Base-by-base conservation (phyloP, 2,888 invertebrate genomes). In the Spilarctia lutea region DNA sequence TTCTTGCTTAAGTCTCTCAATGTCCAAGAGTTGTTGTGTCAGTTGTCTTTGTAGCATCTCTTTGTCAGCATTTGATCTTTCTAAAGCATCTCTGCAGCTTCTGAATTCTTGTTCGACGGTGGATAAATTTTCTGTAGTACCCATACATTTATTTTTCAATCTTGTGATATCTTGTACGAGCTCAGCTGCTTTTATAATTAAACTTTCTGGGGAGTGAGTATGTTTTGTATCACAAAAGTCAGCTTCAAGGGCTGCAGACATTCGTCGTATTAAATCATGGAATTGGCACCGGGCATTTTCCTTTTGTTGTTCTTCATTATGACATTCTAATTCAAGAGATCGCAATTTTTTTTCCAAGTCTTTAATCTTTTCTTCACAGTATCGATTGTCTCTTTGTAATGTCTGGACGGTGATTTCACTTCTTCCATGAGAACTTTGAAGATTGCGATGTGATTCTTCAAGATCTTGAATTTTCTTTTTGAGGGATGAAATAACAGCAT, bases 401-500 rank as follows among this genome's bases (percentile, higher is more conserved):
- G 97, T 97, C 88, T 98, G 97, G 67, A 98, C 94, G 3, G 97
- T 96, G 76, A 97, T 96, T 86, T 98, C 98, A 79, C 96, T 96
- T 80, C 97, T 94, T 2, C 97, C 97, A 77, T 97, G 96, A 0
- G 92, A 87, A 16, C 94, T 88, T 83, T 97, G 97, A 27, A 98
- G 94, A 84, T 96, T 97, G 68, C 98, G 96, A 88, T 98, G 98
- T 72, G 97, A 96, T 85, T 98, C 98, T 89, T 98, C 98, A 65
- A 98, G 94, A 79, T 98, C 97, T 93, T 97, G 96, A 65, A 98
- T 97, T 76, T 98, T 97, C 90, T 97, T 98, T 89, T 97, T 97
- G 71, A 98, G 96, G 0, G 98, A 98, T 6, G 97, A 97, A 82
- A 98, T 97, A 67, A 98, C 96, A 0, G 98, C 97, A 86, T 97